These are phyloP conservation scores for Drosophila simulans DNA, from an alignment of 1,140 invertebrate species.

Conservation along the genomic window DNA sequence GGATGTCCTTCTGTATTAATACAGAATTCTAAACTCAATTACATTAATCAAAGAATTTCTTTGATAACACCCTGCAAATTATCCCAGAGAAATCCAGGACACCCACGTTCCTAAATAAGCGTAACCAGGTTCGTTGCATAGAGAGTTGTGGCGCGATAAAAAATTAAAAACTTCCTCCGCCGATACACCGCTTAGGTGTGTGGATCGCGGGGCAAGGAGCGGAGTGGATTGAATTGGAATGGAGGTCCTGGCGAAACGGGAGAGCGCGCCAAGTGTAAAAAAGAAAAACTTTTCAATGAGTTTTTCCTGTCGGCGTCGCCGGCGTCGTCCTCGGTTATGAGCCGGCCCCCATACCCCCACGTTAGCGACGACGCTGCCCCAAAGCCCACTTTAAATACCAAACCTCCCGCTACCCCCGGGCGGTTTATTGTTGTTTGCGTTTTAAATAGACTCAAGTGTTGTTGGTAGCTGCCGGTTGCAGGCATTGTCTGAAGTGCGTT, in stretches of 20 bases:
- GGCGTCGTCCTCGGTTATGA: constrained; percentile 67
- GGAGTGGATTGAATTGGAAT: no score
- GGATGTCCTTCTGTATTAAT: background rate
- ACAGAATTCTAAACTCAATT: background rate
- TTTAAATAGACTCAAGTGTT: constrained; percentile 79
- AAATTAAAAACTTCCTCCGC: constrained; percentile 84
- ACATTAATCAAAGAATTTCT: background rate
- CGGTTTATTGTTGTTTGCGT: constrained; percentile 80
- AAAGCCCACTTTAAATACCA: constrained; percentile 8
- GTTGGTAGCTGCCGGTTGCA: constrained; percentile 69
- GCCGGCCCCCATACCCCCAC: constrained; percentile 12
- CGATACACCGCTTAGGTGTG: constrained; percentile 59
- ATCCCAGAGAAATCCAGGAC: background rate
- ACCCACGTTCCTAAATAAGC: constrained; percentile 1
- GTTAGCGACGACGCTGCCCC: no score
- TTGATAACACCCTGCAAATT: constrained; percentile 1
- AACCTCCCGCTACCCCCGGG: constrained; percentile 13
- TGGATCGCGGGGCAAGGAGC: background rate
- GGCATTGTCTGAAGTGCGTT: constrained; percentile 80
- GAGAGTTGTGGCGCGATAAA: constrained; percentile 53
- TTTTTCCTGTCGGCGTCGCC: constrained; percentile 75
- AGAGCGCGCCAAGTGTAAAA: constrained; percentile 76
- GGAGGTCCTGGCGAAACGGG: constrained; percentile 42
- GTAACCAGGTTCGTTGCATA: constrained; percentile 28
- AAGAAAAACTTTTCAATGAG: constrained; percentile 84